phyloP scores from a whole-genome alignment of 2,888 invertebrate species.

The Aphidius colemani region DNA sequence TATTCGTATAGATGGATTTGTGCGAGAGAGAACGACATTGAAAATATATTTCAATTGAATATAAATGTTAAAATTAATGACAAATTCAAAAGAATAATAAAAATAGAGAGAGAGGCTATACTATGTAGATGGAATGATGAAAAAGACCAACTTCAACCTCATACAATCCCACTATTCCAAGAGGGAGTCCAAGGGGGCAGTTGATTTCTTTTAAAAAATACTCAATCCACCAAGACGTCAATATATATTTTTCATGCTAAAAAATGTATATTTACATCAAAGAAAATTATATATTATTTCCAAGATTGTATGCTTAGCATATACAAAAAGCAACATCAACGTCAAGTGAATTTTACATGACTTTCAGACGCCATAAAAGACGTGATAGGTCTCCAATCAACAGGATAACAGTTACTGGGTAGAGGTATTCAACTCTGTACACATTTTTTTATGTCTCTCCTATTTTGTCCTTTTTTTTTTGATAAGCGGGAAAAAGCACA shows the following conservation, averaged over 20 bases:
- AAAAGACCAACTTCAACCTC: constrained; percentile 49
- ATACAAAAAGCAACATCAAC: constrained; percentile 1
- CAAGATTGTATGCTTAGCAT: not conserved
- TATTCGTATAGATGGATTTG: not conserved
- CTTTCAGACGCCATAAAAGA: constrained; percentile 53
- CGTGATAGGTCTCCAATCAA: constrained; percentile 52
- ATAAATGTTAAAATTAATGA: too few relatives aligned
- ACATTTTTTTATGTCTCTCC: constrained; percentile 23
- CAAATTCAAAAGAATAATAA: too few relatives aligned
- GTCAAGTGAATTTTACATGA: constrained; percentile 24
- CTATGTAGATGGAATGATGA: not conserved
- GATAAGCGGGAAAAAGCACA: not conserved
- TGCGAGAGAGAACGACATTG: constrained; percentile 35
- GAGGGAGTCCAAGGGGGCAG: constrained; percentile 60
- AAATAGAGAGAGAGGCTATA: too few relatives aligned
- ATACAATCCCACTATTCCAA: constrained; percentile 58
- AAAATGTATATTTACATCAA: constrained; percentile 1
- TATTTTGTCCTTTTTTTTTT: constrained; percentile 19
- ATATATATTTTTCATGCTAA: constrained; percentile 24
- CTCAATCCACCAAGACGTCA: constrained; percentile 39
- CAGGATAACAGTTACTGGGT: constrained; percentile 49
- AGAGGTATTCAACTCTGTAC: constrained; percentile 38
- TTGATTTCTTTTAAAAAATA: constrained; percentile 52
- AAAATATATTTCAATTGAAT: too few relatives aligned
- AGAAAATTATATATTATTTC: constrained; percentile 20